Base-by-base conservation (phyloP, 2,113 vertebrate species). In the Bettongia penicillata region DNA sequence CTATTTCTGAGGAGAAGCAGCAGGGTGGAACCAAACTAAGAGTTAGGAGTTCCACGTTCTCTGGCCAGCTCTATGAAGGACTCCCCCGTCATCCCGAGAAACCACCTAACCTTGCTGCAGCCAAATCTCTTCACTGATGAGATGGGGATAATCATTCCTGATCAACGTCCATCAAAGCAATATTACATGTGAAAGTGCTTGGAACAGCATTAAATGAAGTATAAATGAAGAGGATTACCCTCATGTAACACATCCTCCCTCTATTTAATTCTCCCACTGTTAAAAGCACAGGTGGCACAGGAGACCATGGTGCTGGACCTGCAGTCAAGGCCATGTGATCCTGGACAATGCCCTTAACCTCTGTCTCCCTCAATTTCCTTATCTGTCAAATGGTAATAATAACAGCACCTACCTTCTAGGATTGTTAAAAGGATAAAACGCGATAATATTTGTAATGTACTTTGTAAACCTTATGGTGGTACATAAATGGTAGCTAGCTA, bases 61-160 rank as follows among this genome's bases (percentile, higher is more conserved):
- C 53, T 49, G 55, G 92, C 91, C 8, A n/a, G 49, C 55, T 92
- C 90, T 93, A 53, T 47, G 61, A 52, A 23, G 93, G 84, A 95
- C 77, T 95, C 14, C 19, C 52, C 8, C 89, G 49, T 50, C 50
- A 89, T 93, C 49, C 37, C 53, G 53, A 50, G 48, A 43, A 95
- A 93, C 51, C 92, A 92, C 50, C 47, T 61, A 77, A 51, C 43
- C 50, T 91, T 51, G 47, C 50, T 77, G 37, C 37, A n/a, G 19
- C 16, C 0, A 6, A 77, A n/a, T 77, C 16, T n/a, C 37, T 77
- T 77, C 61, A n/a, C 11, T n/a, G 31, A n/a, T 77, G 22, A 77
- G 37, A 77, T 16, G 14, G 16, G 68, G 61, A 77, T n/a, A 77
- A 77, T n/a, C 37, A 68, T 53, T 22, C 5, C 53, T 53, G 22